Evolutionary conservation across 1,140 invertebrate genomes (phyloP), one percentile per base, ranked within the genome.

Genomic region (Hylaeus volcanicus): DNA sequence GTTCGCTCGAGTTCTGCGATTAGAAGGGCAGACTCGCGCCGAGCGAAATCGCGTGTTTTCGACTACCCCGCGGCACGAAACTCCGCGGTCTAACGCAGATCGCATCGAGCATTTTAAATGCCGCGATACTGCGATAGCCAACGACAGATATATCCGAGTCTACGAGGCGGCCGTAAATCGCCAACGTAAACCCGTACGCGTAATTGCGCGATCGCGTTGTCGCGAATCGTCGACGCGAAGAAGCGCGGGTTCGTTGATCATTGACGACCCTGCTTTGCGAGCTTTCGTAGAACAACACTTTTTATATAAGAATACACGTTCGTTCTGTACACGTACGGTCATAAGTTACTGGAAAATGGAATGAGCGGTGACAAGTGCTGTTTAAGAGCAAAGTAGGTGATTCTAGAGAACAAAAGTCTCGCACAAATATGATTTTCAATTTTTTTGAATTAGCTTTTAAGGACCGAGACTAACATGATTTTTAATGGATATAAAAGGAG

Each of bases 221-320:
- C 55, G 63, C n/a, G 4, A 41, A 69, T 39, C 60, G 14, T 48
- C 48, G 12, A 37, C 2, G 11, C 5, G 51, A 15, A 9, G 12
- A 45, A 65, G 39, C 63, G 53, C 45, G 63, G 37, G 14, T 60
- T 74, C 61, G 68, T 68, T 58, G 73, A 79, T 74, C 26, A 78
- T 66, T 70, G 72, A 72, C 77, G 79, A 63, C 39, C 43, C 45
- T 26, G 26, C 26, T 26, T 26, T 26, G 26, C 26, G 26, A 26
- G 26, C 26, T 26, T 26, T 26, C 26, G 26, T 26, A 26, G 26
- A 26, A 26, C 26, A 26, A 26, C 26, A 26, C 26, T 26, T 26
- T 26, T 26, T 26, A 26, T 26, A 26, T 26, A 26, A 26, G 26
- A 26, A 26, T 26, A 26, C 26, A 26, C 26, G 26, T 26, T 26